Conservation (phyloP, 2,113 vertebrate genomes). For the Damaliscus lunatus region DNA sequence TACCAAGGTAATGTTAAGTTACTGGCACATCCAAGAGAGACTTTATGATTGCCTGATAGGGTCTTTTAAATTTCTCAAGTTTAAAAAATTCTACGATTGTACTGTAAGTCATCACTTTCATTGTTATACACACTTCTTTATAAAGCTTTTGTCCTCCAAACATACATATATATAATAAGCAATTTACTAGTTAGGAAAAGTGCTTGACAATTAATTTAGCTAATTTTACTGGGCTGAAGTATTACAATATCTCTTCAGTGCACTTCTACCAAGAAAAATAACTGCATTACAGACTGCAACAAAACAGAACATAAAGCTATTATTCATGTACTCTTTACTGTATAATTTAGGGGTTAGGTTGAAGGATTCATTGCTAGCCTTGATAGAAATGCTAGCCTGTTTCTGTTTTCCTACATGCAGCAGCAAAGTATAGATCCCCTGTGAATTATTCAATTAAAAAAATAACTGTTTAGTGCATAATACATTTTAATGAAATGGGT, state of each 20-base stretch:
- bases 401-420: background rate
- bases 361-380: constrained; percentile 36
- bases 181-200: background rate
- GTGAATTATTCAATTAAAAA: constrained; percentile 39
- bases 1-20: background rate
- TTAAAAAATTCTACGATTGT: background rate
- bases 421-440: background rate
- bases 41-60: background rate
- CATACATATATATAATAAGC: background rate
- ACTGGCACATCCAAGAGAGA: background rate
- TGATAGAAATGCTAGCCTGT: constrained; percentile 5
- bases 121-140: background rate
- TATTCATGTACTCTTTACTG: background rate
- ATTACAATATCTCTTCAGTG: constrained; percentile 12
- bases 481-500: background rate
- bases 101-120: background rate
- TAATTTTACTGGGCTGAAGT: background rate
- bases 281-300: background rate
- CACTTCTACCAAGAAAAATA: constrained; percentile 22
- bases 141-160: background rate
- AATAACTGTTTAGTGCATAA: background rate
- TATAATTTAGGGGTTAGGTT: constrained; percentile 21
- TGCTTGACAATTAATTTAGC: background rate
- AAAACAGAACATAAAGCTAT: constrained; percentile 8
- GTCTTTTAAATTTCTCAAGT: background rate